Percentiles rank a stretch among this genome's conserved stretches.
phyloP scores from a whole-genome alignment of 2,113 vertebrate genomes.

The Neomonachus schauinslandi region DNA sequence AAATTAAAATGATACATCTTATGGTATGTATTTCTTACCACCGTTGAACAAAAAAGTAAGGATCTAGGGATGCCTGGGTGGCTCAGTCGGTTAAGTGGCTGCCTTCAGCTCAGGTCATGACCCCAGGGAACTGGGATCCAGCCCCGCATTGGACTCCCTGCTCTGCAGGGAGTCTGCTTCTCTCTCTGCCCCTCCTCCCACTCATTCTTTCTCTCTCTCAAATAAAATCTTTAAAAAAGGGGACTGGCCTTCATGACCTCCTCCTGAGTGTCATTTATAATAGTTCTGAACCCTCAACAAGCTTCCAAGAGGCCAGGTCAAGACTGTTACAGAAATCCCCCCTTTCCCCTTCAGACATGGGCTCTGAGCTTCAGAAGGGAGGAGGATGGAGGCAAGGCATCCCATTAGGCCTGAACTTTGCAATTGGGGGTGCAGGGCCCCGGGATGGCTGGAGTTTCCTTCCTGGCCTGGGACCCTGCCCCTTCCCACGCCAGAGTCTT shows the following conservation, averaged over 20 bases:
- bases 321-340: background rate
- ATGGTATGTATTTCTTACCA: background rate
- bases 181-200: too few relatives aligned
- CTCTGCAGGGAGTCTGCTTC: too few relatives aligned
- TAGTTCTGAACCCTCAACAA: background rate
- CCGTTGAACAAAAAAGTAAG: background rate
- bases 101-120: too few relatives aligned
- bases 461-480: background rate
- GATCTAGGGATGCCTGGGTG: too few relatives aligned
- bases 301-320: background rate
- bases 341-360: background rate
- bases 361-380: background rate
- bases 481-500: background rate
- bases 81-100: too few relatives aligned
- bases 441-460: background rate
- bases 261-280: background rate
- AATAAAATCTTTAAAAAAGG: background rate
- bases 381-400: accelerated
- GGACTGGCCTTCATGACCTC: background rate
- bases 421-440: accelerated
- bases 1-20: background rate
- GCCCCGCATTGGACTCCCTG: too few relatives aligned
- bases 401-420: background rate
- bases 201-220: too few relatives aligned
- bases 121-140: too few relatives aligned